These are phyloP conservation scores for Teleogryllus occipitalis DNA, from an alignment of 1,140 invertebrate species.

Conservation along the genomic window DNA sequence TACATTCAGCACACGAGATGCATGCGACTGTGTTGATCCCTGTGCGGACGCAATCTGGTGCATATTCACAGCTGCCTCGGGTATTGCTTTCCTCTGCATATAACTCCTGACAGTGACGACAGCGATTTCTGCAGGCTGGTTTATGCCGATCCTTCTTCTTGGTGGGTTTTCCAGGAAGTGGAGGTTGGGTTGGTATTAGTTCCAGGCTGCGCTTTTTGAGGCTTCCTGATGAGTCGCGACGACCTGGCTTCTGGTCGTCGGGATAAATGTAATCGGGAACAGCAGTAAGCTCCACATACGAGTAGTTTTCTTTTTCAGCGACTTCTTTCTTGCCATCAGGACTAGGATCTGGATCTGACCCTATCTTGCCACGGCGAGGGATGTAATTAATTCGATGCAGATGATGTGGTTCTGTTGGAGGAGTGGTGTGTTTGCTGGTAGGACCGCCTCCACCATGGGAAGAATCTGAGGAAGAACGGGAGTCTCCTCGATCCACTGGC, in stretches of 20 bases:
- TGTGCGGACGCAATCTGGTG: slow-evolving; percentile 71
- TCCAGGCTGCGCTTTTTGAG: slow-evolving; percentile 48
- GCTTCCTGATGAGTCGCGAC: slow-evolving; percentile 47
- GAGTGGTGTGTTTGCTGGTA: slow-evolving; percentile 25
- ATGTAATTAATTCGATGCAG: slow-evolving; percentile 44
- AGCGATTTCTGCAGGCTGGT: slow-evolving; percentile 34
- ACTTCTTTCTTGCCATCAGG: slow-evolving; percentile 17
- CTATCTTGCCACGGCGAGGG: slow-evolving; percentile 26
- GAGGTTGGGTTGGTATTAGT: slow-evolving; percentile 17
- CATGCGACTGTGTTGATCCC: slow-evolving; percentile 77
- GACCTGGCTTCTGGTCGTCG: slow-evolving; percentile 41
- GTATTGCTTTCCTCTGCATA: slow-evolving; percentile 71
- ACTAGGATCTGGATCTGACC: slow-evolving; percentile 22
- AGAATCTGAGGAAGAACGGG: slow-evolving; percentile 55
- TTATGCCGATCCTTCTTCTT: slow-evolving; percentile 32
- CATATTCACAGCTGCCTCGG: slow-evolving; percentile 76
- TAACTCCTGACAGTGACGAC: slow-evolving; percentile 60
- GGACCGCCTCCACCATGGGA: slow-evolving; percentile 38
- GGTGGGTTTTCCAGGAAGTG: slow-evolving; percentile 25
- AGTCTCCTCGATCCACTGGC: slow-evolving; percentile 61
- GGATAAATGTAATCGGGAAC: slow-evolving; percentile 75
- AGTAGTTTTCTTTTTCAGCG: slow-evolving; percentile 50
- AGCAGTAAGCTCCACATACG: slow-evolving; percentile 77
- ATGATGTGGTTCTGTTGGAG: slow-evolving; percentile 34
- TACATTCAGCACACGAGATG: slow-evolving; percentile 72